A percentile compares a stretch with the other conserved stretches of the same genome.
Conservation (phyloP, 2,113 vertebrate species). For the Otolemur garnettii region DNA sequence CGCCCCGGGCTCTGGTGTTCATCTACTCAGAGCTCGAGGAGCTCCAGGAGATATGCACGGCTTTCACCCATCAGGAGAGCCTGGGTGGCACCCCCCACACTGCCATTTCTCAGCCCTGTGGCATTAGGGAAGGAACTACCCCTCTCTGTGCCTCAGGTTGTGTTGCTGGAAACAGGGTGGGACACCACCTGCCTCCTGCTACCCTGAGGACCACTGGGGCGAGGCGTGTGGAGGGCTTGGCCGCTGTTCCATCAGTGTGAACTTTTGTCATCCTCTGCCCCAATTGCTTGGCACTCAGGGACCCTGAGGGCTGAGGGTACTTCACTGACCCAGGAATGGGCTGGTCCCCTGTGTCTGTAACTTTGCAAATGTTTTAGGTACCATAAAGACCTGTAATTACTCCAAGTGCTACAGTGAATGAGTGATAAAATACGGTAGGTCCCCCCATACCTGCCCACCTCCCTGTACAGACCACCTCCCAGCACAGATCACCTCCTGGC, state of each 20-base stretch:
- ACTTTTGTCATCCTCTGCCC: background rate
- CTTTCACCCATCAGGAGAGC: background rate
- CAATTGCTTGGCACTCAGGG: background rate
- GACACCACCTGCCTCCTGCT: background rate
- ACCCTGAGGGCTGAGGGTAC: too few species aligned
- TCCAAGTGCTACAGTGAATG: background rate
- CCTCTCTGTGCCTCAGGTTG: background rate
- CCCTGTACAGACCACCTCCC: too few species aligned
- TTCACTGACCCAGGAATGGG: rapidly evolving
- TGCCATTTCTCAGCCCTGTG: background rate
- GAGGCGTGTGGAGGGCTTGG: background rate
- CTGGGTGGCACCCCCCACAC: background rate
- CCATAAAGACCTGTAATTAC: background rate
- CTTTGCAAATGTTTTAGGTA: background rate
- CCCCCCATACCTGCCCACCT: too few species aligned
- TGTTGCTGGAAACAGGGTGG: background rate
- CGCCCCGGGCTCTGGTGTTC: background rate
- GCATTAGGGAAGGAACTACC: background rate
- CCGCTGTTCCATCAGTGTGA: background rate
- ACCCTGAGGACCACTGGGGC: background rate
- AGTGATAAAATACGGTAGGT: background rate
- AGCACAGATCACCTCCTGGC: too few species aligned
- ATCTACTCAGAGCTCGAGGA: too few species aligned
- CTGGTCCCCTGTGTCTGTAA: background rate
- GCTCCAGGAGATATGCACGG: too few species aligned